phyloP scores from a whole-genome alignment of 2,113 vertebrate genomes.

The Cottus gobio region DNA sequence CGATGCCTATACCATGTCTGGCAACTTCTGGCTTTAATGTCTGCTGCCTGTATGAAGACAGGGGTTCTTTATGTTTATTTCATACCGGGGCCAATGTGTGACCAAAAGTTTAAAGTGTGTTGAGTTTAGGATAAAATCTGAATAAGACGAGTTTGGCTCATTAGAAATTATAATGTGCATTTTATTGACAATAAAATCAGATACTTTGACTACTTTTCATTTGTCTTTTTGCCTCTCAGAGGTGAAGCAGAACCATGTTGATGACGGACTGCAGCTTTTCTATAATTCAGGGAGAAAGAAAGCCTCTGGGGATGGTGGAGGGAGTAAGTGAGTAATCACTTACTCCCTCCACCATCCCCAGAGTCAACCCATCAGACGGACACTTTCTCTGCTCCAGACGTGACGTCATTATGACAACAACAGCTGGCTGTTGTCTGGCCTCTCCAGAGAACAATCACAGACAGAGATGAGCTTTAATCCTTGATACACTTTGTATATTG shows the following conservation, averaged over 20 bases:
- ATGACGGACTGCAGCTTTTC: background rate
- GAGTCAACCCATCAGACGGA: constrained; percentile 10
- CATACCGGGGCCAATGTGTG: background rate
- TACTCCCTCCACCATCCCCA: background rate
- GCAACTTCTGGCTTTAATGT: constrained; percentile 3
- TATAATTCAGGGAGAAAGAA: background rate
- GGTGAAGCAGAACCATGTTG: background rate
- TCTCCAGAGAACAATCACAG: constrained; percentile 2
- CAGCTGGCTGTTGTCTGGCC: constrained; percentile 52
- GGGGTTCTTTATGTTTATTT: background rate
- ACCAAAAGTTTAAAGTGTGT: background rate
- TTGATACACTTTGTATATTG: constrained; percentile 7
- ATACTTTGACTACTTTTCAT: background rate
- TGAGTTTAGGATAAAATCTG: background rate
- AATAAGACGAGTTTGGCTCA: background rate
- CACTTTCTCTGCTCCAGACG: constrained; percentile 24
- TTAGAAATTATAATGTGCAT: too few species aligned
- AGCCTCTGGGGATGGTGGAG: too few species aligned
- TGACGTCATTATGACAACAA: constrained; percentile 43
- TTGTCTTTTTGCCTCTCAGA: background rate
- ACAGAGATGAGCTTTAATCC: constrained; percentile 19
- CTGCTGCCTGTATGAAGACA: background rate
- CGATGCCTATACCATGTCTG: background rate
- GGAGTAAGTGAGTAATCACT: too few species aligned
- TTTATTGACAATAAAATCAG: background rate